Evolutionary conservation across 2,797 vertebrate genomes (phyloP).

Genomic region (Channallabes apus): DNA sequence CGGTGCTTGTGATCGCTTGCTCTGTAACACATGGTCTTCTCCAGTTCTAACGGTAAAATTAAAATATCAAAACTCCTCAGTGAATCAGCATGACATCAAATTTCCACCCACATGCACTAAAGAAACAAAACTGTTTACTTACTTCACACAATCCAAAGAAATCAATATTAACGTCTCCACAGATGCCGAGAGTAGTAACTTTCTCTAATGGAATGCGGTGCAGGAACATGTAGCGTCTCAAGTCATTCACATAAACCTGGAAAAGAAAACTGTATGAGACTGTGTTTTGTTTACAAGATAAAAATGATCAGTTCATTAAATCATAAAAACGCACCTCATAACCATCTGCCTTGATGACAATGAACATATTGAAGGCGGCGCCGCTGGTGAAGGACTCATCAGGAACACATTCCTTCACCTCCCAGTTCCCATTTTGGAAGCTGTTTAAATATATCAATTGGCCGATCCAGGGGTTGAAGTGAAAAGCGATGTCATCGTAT

Average conservation of each 20-base stretch:
- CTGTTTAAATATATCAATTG: conserved; percentile 9
- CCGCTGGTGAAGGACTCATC: neutral
- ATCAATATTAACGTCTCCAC: conserved; percentile 13
- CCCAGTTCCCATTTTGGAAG: conserved; percentile 27
- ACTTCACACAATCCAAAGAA: conserved; percentile 27
- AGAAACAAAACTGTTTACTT: neutral
- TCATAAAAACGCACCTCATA: conserved; percentile 23
- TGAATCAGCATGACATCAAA: neutral
- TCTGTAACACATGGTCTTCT: conserved; percentile 7
- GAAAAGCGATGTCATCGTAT: conserved; percentile 39
- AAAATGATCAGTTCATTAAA: neutral
- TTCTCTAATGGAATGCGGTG: conserved; percentile 39
- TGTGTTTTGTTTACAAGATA: too few relatives aligned
- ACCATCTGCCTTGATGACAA: conserved; percentile 12
- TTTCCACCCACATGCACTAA: neutral
- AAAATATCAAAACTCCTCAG: neutral
- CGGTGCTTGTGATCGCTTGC: neutral
- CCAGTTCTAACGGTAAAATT: conserved; percentile 35
- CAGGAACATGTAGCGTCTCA: conserved; percentile 9
- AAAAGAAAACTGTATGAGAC: neutral
- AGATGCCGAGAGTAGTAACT: neutral
- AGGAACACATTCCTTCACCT: neutral
- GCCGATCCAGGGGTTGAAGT: conserved; percentile 17
- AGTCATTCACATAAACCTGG: conserved; percentile 38
- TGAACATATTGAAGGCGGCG: conserved; percentile 31